A percentile compares a stretch with the other conserved stretches of the same genome.
Evolutionary conservation across 1,140 invertebrate species (phyloP).

Genomic region (Tetragonula clypearis): DNA sequence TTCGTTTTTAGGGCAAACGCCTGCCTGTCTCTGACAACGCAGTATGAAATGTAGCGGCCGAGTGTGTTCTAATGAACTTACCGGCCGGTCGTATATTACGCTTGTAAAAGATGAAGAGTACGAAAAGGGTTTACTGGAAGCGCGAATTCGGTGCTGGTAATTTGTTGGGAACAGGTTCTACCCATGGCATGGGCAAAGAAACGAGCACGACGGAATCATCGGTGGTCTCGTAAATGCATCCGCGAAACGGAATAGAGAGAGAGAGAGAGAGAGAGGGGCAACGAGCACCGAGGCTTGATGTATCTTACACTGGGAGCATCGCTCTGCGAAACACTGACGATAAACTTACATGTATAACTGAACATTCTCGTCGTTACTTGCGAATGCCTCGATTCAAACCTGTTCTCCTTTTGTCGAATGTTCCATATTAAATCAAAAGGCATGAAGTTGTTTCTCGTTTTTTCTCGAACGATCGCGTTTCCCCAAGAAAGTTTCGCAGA

Average conservation of each 20-base stretch:
- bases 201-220: constrained; percentile 27
- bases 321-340: not conserved
- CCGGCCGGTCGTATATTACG: too few relatives aligned
- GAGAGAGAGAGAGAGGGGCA: not conserved
- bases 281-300: constrained; percentile 4
- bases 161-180: constrained; percentile 42
- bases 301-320: constrained; percentile 8
- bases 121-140: constrained; percentile 32
- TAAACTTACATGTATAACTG: not conserved
- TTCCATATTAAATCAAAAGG: not conserved
- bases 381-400: not conserved
- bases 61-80: too few relatives aligned
- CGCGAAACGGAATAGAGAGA: constrained; percentile 19
- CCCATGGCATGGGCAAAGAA: constrained; percentile 26
- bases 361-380: not conserved
- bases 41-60: too few relatives aligned
- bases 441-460: not conserved
- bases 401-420: not conserved
- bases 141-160: constrained; percentile 33
- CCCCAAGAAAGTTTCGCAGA: not conserved
- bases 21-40: too few relatives aligned
- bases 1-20: too few relatives aligned
- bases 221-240: constrained; percentile 38
- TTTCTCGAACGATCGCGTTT: not conserved
- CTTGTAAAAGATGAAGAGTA: not conserved